Conservation (phyloP, 2,113 vertebrate species). For the Zingel zingel region DNA sequence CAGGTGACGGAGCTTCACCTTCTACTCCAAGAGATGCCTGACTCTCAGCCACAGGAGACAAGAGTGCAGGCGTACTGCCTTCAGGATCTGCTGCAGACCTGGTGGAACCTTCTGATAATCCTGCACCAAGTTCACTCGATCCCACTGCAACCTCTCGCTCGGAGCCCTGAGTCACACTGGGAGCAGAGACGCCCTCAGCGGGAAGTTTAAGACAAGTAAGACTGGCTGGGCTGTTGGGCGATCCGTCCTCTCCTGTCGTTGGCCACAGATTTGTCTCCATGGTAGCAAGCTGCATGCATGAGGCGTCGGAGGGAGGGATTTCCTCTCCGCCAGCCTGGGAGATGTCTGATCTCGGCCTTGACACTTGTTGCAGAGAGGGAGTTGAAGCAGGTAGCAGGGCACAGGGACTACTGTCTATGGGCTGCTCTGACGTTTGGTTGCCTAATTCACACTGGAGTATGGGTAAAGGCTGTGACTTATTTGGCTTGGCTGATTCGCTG, state of each 20-base stretch:
- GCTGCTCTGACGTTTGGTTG: slow-evolving; percentile 50
- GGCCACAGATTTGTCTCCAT: slow-evolving; percentile 21
- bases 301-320: slow-evolving; percentile 32
- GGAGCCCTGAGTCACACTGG: slow-evolving; percentile 15
- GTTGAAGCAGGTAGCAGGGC: neutral
- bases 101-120: slow-evolving; percentile 41
- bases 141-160: slow-evolving; percentile 28
- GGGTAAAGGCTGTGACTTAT: slow-evolving; percentile 58
- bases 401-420: slow-evolving; percentile 24
- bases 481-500: slow-evolving; percentile 46
- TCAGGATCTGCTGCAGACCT: slow-evolving; percentile 23
- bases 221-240: slow-evolving; percentile 22
- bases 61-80: neutral
- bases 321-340: slow-evolving; percentile 50
- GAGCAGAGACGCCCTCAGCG: slow-evolving; percentile 22
- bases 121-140: slow-evolving; percentile 27
- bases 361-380: slow-evolving; percentile 26
- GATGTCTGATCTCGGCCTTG: slow-evolving; percentile 43
- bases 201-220: slow-evolving; percentile 23
- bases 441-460: slow-evolving; percentile 52
- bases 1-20: slow-evolving; percentile 37
- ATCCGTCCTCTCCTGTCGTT: slow-evolving; percentile 42
- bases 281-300: slow-evolving; percentile 14
- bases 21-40: slow-evolving; percentile 27
- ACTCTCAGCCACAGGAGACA: slow-evolving; percentile 33